phyloP scores from a whole-genome alignment of 2,113 vertebrate genomes.

The Neogale vison region DNA sequence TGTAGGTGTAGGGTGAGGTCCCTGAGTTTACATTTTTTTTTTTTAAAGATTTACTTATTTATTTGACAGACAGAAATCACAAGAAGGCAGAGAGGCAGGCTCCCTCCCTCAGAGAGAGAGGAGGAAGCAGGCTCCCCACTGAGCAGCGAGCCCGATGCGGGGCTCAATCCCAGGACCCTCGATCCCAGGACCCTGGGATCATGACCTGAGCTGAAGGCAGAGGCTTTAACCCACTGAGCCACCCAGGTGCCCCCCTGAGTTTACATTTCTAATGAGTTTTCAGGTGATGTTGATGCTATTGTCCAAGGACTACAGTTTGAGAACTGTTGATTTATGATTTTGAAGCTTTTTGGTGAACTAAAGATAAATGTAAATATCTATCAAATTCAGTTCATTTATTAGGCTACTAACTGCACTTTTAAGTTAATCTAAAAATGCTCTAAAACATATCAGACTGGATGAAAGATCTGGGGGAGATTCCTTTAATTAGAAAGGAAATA shows the following conservation, averaged over 20 bases:
- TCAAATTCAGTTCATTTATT: not conserved
- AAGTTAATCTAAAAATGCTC: not conserved
- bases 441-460: not conserved
- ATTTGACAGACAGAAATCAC: too few species aligned
- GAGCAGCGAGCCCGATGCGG: too few species aligned
- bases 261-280: not conserved
- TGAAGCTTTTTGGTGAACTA: not conserved
- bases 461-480: not conserved
- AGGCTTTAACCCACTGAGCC: too few species aligned
- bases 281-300: not conserved
- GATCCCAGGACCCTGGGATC: too few species aligned
- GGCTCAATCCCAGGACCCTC: too few species aligned
- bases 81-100: too few species aligned
- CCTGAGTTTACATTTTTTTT: not conserved
- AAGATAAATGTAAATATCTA: not conserved
- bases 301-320: not conserved
- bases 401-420: not conserved
- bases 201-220: too few species aligned
- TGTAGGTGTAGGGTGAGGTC: fast-evolving
- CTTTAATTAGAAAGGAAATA: not conserved
- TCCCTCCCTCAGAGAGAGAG: too few species aligned
- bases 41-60: too few species aligned
- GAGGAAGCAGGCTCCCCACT: too few species aligned
- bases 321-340: not conserved
- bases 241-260: too few species aligned